Base-by-base conservation (phyloP, 1,140 invertebrate species). In the Diploscapter pachys region DNA sequence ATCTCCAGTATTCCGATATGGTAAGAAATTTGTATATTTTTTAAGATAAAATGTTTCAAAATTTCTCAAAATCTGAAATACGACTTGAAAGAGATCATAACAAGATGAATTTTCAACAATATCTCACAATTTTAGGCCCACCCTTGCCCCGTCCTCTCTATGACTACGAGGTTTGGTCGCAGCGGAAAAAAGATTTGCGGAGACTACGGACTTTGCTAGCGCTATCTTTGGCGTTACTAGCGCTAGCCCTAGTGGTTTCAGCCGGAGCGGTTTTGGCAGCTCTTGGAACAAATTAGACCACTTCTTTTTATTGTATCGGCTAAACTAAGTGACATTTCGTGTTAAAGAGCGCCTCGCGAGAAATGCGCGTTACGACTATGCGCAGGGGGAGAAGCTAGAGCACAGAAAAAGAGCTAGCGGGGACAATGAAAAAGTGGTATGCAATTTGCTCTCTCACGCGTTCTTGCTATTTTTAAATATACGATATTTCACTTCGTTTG, bases 231-330 rank as follows among this genome's bases (percentile, higher is more conserved):
- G 71, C 63, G n/a, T 63, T 72, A 5, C 71, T 72, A 4, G 59
- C 71, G 13, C 61, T 72, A 6, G 71, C 59, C 8, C 50, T 72
- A 6, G 71, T 72, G n/a, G 65, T 72, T 63, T 72, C 71, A 8
- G 71, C 71, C 31, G 71, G 71, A 71, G 71, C 65, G 5, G 71
- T 72, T 49, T 63, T 72, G 5, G 71, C 71, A 67, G 71, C 71
- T 48, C 48, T 72, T 31, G 31, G 31, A 31, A 31, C 31, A 31
- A 31, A 31, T 31, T 31, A 31, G 31, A 31, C 31, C 31, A 31
- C 31, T 31, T 31, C 31, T 31, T 31, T 31, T 31, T 31, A 31
- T 31, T 31, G 31, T 31, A 31, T 31, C 31, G 31, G 31, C 31
- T 31, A 31, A 31, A 31, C 31, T 31, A 31, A 31, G 31, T 31